phyloP scores from a whole-genome alignment of 1,140 invertebrate species.

The Akabosia matsudoensis region DNA sequence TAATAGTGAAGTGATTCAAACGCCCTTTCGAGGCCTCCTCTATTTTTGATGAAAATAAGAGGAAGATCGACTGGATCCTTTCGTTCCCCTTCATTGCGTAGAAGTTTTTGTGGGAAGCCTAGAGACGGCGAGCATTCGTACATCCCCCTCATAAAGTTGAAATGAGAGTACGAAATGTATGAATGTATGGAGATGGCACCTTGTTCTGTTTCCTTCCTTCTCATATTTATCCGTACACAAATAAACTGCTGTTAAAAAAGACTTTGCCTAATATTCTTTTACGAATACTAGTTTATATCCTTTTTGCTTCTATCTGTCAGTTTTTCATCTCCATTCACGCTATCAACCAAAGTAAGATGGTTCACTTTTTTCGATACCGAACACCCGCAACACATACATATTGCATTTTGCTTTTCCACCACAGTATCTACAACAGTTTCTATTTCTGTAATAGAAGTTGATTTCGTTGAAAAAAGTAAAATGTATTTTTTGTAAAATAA shows the following conservation, averaged over 20 bases:
- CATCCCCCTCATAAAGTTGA: too few relatives aligned
- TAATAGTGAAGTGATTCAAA: conserved; percentile 7
- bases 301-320: neutral
- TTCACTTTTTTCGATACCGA: neutral
- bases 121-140: neutral
- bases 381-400: neutral
- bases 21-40: neutral
- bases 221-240: neutral
- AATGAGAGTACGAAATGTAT: too few relatives aligned
- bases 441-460: neutral
- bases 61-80: too few relatives aligned
- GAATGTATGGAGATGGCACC: too few relatives aligned
- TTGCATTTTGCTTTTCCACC: neutral
- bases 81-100: too few relatives aligned
- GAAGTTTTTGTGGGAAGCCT: too few relatives aligned
- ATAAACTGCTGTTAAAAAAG: too few relatives aligned
- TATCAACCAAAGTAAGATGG: neutral
- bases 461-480: neutral
- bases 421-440: neutral
- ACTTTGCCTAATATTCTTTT: too few relatives aligned
- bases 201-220: neutral
- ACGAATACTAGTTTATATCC: neutral
- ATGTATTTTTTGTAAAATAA: neutral
- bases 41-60: neutral
- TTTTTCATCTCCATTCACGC: conserved; percentile 15